These are phyloP conservation scores for Alloplasta piceator DNA, from an alignment of 2,888 invertebrate genomes.

Conservation along the genomic window DNA sequence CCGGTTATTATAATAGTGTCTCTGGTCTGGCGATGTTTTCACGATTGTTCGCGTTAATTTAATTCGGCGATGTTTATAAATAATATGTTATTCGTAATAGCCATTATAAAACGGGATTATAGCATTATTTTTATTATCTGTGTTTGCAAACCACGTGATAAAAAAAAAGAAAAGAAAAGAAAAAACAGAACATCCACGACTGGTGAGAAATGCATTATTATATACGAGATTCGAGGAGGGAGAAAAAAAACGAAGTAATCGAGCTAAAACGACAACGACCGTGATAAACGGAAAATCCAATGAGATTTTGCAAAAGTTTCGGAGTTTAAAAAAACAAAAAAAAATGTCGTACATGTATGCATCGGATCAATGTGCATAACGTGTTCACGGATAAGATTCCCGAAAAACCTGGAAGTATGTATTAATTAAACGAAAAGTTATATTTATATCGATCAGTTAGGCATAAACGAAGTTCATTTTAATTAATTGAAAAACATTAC, in stretches of 20 bases:
- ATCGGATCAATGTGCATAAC: slow-evolving; percentile 69
- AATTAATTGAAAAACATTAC: slow-evolving; percentile 68
- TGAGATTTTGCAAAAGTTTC: slow-evolving; percentile 29
- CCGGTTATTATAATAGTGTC: slow-evolving; percentile 1
- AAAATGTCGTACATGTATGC: slow-evolving; percentile 55
- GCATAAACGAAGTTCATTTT: slow-evolving; percentile 79
- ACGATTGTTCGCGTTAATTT: slow-evolving; percentile 52
- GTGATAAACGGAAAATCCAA: slow-evolving; percentile 30
- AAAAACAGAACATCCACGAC: slow-evolving; percentile 38
- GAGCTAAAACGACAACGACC: slow-evolving; percentile 23
- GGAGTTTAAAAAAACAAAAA: slow-evolving; percentile 43
- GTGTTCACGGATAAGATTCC: slow-evolving; percentile 72
- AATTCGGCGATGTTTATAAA: slow-evolving; percentile 65
- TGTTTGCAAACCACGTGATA: slow-evolving; percentile 54
- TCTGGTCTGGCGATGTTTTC: slow-evolving; percentile 70
- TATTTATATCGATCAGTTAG: slow-evolving; percentile 80
- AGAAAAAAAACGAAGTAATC: slow-evolving; percentile 42
- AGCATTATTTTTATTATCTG: slow-evolving; percentile 74
- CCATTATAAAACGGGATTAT: slow-evolving; percentile 69
- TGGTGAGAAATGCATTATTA: slow-evolving; percentile 54
- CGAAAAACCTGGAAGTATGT: slow-evolving; percentile 70
- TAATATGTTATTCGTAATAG: slow-evolving; percentile 73
- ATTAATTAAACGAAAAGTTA: slow-evolving; percentile 73
- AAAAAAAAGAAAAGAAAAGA: slow-evolving; percentile 42
- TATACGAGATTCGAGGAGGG: slow-evolving; percentile 54